Conservation (phyloP, 2,797 vertebrate species). For the Bucorvus abyssinicus region DNA sequence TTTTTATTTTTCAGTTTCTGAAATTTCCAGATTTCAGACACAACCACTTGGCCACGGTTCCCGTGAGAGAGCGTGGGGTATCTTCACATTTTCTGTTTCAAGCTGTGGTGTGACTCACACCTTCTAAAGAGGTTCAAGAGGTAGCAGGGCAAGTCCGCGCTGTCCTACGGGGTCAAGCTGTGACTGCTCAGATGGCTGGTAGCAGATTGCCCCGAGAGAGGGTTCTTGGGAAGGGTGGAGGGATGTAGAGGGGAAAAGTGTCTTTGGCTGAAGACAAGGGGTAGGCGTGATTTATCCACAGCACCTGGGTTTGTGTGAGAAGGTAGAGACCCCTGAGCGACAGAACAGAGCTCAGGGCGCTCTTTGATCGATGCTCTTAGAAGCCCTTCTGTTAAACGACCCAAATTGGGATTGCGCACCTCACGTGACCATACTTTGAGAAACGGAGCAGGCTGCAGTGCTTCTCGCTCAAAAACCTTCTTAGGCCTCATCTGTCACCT, state of each 20-base stretch:
- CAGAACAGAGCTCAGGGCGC: neutral
- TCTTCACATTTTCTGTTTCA: neutral
- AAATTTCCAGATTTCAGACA: neutral
- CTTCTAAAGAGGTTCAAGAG: neutral
- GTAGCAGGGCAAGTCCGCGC: neutral
- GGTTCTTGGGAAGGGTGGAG: neutral
- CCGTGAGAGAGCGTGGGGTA: neutral
- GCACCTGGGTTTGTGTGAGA: neutral
- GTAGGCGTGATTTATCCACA: neutral
- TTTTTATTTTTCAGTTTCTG: neutral
- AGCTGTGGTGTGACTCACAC: neutral
- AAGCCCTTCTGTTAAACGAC: neutral
- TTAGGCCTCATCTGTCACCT: neutral
- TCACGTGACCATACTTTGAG: accelerated
- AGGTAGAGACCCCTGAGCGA: neutral
- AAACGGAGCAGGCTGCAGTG: accelerated
- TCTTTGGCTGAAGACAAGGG: neutral
- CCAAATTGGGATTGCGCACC: neutral
- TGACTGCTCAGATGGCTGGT: neutral
- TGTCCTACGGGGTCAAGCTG: neutral
- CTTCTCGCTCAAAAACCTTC: neutral
- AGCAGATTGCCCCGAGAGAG: neutral
- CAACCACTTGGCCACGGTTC: neutral
- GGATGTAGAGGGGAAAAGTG: neutral
- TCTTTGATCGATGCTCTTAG: neutral